Evolutionary conservation across 2,888 invertebrate genomes (phyloP).

Genomic region (Catotricha subobsoleta): DNA sequence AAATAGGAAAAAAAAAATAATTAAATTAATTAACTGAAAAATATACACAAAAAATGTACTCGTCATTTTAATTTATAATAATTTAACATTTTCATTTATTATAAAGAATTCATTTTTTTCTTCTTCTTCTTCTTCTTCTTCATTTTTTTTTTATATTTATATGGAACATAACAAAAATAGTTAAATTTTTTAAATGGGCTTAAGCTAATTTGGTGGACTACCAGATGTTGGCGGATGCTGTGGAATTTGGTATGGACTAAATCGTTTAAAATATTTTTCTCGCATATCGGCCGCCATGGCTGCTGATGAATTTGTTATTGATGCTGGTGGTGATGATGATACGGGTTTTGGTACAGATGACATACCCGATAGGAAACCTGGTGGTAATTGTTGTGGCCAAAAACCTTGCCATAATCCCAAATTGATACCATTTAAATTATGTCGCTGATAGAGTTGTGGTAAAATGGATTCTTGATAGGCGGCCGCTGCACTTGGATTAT

Average conservation of each 20-base stretch:
- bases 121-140: too few species aligned
- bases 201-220: constrained; percentile 7
- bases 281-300: constrained; percentile 23
- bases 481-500: constrained; percentile 4
- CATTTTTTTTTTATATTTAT: too few species aligned
- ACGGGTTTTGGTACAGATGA: background rate
- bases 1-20: background rate
- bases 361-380: constrained; percentile 28
- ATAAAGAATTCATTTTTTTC: too few species aligned
- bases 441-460: constrained; percentile 29
- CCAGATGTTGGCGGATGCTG: constrained; percentile 4
- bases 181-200: background rate
- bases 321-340: constrained; percentile 14
- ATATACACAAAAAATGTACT: too few species aligned
- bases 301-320: background rate
- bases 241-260: constrained; percentile 24
- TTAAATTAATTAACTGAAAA: too few species aligned
- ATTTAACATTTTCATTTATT: too few species aligned
- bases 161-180: too few species aligned
- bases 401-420: constrained; percentile 31
- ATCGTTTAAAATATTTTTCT: constrained; percentile 25
- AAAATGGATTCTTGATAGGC: constrained; percentile 22
- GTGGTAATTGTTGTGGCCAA: constrained; percentile 28
- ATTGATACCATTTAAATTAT: constrained; percentile 26
- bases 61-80: too few species aligned